Base-by-base conservation (phyloP, 2,888 invertebrate species). In the Lycophotia porphyrea region DNA sequence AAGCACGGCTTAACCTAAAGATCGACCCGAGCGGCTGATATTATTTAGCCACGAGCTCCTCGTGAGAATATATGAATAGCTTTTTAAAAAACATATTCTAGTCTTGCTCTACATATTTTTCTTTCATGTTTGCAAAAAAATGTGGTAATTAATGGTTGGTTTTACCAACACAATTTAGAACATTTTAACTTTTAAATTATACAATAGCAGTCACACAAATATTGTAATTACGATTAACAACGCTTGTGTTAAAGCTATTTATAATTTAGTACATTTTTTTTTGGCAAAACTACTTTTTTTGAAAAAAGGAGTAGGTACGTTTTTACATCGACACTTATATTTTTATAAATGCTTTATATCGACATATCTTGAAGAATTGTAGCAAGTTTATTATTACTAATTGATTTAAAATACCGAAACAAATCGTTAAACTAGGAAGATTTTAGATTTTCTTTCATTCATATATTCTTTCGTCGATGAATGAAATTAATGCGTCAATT, bases 361-460 rank as follows among this genome's bases (percentile, higher is more conserved):
- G 68, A 13, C 64, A 58, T 58, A 71, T 63, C 42, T 8, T 11
- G 2, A 18, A 18, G 24, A 71, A 68, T 72, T 68, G 58, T 52
- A 49, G 1, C 55, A 63, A 71, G 31, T 64, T 70, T 69, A 65
- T 71, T 66, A 39, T 44, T 31, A 0, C 24, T 68, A 72, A 82
- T 80, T 55, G 72, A 58, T 66, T 55, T 60, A 60, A 71, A 79
- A 70, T 31, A 66, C 77, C 85, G 68, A 42, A 66, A 2, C 71
- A 31, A 81, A 83, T 81, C 52, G 34, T 1, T 76, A 52, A 80
- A 61, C 52, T 42, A 34, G 31, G 52, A 39, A 64, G 44, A 27
- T 73, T 42, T 71, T 39, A n/a, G 3, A 39, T 18, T 21, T 63
- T 79, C 60, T 49, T 66, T 84, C 71, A 84, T 80, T 79, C 49